phyloP scores from a whole-genome alignment of 1,140 invertebrate genomes.

The Drosophila repletoides region DNA sequence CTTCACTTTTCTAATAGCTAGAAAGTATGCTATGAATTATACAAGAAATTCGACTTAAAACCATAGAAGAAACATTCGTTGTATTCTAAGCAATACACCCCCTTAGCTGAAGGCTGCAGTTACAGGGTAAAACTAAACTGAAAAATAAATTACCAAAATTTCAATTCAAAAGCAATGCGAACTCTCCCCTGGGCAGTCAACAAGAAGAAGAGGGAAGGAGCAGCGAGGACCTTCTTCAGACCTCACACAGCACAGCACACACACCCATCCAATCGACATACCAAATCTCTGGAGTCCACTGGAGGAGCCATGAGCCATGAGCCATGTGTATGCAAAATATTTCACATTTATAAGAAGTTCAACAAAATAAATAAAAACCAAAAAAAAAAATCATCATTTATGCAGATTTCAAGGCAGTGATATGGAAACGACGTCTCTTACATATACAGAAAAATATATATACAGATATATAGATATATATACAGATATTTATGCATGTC shows the following conservation, averaged over 20 bases:
- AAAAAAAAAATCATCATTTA: slow-evolving; percentile 72
- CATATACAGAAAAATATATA: slow-evolving; percentile 1
- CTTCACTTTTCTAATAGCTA: too few species aligned
- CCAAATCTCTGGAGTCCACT: slow-evolving; percentile 12
- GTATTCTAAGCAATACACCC: not conserved
- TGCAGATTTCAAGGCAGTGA: slow-evolving; percentile 69
- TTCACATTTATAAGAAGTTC: slow-evolving; percentile 42
- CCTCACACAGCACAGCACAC: not conserved
- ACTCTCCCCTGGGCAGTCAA: slow-evolving; percentile 46
- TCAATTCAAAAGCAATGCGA: slow-evolving; percentile 47
- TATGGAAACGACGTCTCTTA: slow-evolving; percentile 51
- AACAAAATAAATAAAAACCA: slow-evolving; percentile 19
- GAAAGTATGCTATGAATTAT: slow-evolving; percentile 9
- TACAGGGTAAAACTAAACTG: slow-evolving; percentile 11
- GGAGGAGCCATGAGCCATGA: too few species aligned
- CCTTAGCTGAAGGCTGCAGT: not conserved
- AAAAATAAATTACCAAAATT: slow-evolving; percentile 56
- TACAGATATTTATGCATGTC: slow-evolving; percentile 12
- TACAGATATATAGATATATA: slow-evolving; percentile 11
- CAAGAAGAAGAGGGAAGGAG: slow-evolving; percentile 1
- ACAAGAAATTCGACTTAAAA: not conserved
- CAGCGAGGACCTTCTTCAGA: not conserved
- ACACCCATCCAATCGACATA: slow-evolving; percentile 4
- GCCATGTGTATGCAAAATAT: slow-evolving; percentile 51
- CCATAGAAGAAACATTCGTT: not conserved